Evolutionary conservation across 2,797 vertebrate genomes (phyloP), one percentile per base, ranked within the genome.

Genomic region (Diplodus sargus): DNA sequence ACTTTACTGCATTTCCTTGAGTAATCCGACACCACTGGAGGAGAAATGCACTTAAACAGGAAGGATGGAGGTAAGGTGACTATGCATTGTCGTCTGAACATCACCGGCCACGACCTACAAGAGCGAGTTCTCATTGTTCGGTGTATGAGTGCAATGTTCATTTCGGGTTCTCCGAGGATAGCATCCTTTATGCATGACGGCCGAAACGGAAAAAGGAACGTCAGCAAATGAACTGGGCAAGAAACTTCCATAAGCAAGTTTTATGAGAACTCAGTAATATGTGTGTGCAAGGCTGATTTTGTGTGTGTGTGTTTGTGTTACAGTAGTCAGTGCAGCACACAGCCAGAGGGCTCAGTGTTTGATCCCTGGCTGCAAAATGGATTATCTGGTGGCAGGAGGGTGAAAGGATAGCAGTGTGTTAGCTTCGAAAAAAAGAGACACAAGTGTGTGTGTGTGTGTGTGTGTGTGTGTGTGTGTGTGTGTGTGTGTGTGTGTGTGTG

Each of bases 341-440:
- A 90, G 94, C 94, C 95, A 77, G 87, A 91, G 92, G 93, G 90
- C 90, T 94, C 91, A 91, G 93, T 93, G 94, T 95, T 95, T 96
- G 94, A 95, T 95, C 94, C 90, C 82, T 76, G 90, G 90, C 90
- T 94, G 93, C 94, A 94, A 95, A 95, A 93, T 94, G 91, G 93
- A 89, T 95, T 95, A 95, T 94, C 92, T 92, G 90, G 92, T 93
- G 93, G 93, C 90, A 93, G 93, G 89, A 90, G 90, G 89, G 89
- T 88, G 91, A 93, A 93, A 88, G 90, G 87, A 91, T 87, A 90
- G 90, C 66, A 85, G 90, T 86, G 90, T 88, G 83, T 90, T 86
- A 69, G 76, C 87, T 85, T 84, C 90, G 79, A 82, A 82, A 87
- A 84, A 20, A 61, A 75, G 57, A 80, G 28, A 86, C 51, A 74